Conservation (phyloP, 37 sponge, comb jelly and placozoan genomes). For the Bolinopsis microptera region DNA sequence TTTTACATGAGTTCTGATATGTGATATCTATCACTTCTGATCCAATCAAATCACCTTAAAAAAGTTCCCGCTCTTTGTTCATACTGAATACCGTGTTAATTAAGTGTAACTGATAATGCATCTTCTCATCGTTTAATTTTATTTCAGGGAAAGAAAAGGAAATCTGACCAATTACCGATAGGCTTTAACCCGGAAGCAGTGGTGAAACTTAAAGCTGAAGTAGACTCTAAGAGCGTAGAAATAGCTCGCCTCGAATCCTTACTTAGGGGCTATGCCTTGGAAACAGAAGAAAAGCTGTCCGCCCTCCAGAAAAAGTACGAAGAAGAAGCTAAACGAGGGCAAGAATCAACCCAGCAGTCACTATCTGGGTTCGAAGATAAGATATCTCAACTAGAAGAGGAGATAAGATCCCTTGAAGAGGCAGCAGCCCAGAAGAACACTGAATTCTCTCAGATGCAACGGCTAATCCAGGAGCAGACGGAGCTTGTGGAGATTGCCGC, state of each 20-base stretch:
- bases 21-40: no score
- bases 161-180: neutral
- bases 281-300: neutral
- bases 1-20: no score
- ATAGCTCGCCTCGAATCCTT: neutral
- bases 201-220: neutral
- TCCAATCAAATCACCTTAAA: no score
- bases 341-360: neutral
- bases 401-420: neutral
- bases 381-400: neutral
- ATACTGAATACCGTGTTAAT: no score
- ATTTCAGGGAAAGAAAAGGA: slow-evolving; percentile 51
- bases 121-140: neutral
- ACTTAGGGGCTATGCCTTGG: neutral
- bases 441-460: slow-evolving; percentile 1
- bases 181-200: neutral
- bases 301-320: neutral
- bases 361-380: neutral
- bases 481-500: neutral
- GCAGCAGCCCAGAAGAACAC: neutral
- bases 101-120: no score
- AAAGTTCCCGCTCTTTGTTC: no score
- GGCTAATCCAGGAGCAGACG: neutral
- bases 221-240: slow-evolving; percentile 2
- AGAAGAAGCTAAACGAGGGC: neutral